Evolutionary conservation across 2,888 invertebrate species (phyloP).

Genomic region (Scaptomyza parva): DNA sequence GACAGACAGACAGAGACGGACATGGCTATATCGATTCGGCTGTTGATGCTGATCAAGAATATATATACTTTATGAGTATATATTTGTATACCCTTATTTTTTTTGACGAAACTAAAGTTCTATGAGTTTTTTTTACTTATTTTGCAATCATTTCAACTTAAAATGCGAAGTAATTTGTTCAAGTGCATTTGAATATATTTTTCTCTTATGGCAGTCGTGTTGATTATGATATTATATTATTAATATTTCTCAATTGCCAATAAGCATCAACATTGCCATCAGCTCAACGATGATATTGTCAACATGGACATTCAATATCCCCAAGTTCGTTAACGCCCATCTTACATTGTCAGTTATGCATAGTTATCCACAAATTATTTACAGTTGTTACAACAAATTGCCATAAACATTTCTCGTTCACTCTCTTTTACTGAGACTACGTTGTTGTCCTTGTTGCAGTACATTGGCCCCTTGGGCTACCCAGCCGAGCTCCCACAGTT

Average conservation of each 20-base stretch:
- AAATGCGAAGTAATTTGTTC: too few relatives aligned
- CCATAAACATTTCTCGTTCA: constrained; percentile 50
- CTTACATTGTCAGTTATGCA: constrained; percentile 27
- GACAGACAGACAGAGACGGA: too few relatives aligned
- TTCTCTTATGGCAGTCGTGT: too few relatives aligned
- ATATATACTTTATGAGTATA: too few relatives aligned
- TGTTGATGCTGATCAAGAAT: too few relatives aligned
- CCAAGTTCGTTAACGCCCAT: too few relatives aligned
- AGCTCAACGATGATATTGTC: constrained; percentile 24
- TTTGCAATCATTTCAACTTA: too few relatives aligned
- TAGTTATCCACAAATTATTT: constrained; percentile 4
- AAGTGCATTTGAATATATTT: too few relatives aligned
- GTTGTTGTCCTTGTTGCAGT: constrained; percentile 48
- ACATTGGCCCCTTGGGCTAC: constrained; percentile 43
- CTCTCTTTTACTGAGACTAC: constrained; percentile 1
- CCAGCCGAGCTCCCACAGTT: neutral
- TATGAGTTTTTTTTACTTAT: too few relatives aligned
- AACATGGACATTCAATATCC: constrained; percentile 25
- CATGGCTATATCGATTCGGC: too few relatives aligned
- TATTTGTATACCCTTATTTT: too few relatives aligned
- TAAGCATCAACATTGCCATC: constrained; percentile 10
- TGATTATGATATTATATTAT: constrained; percentile 13
- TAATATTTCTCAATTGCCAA: constrained; percentile 27
- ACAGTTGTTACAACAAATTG: constrained; percentile 61
- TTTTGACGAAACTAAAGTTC: too few relatives aligned